These are phyloP conservation scores for Pica pica DNA, from an alignment of 2,113 vertebrate species.

Conservation along the genomic window DNA sequence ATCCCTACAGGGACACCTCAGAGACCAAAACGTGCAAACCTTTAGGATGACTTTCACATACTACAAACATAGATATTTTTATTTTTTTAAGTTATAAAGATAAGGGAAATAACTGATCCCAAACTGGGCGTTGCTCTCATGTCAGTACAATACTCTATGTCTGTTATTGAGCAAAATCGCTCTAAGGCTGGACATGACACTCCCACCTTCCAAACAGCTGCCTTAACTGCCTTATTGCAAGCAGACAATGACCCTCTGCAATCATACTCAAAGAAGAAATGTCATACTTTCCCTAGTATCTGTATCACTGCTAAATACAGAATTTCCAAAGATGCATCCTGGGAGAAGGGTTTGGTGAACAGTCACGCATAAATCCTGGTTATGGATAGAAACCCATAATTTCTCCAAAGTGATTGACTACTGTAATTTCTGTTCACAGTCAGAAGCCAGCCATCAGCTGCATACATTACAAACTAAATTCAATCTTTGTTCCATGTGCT, in stretches of 20 bases:
- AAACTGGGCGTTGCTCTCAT: background rate
- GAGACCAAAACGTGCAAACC: background rate
- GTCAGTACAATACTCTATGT: background rate
- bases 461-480: background rate
- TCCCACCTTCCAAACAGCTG: background rate
- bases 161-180: background rate
- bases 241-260: background rate
- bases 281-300: background rate
- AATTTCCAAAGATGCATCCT: background rate
- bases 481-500: background rate
- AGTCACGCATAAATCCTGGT: rapidly evolving
- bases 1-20: background rate
- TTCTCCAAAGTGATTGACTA: background rate
- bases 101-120: background rate
- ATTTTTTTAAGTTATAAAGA: background rate
- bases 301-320: background rate
- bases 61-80: background rate
- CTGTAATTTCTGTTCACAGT: background rate
- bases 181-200: background rate
- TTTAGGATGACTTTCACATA: background rate
- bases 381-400: background rate
- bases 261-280: background rate
- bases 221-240: background rate
- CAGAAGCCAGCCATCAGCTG: background rate
- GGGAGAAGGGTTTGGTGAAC: background rate